Base-by-base conservation (phyloP, 2,888 invertebrate genomes). In the Ichneumoninae sp. region DNA sequence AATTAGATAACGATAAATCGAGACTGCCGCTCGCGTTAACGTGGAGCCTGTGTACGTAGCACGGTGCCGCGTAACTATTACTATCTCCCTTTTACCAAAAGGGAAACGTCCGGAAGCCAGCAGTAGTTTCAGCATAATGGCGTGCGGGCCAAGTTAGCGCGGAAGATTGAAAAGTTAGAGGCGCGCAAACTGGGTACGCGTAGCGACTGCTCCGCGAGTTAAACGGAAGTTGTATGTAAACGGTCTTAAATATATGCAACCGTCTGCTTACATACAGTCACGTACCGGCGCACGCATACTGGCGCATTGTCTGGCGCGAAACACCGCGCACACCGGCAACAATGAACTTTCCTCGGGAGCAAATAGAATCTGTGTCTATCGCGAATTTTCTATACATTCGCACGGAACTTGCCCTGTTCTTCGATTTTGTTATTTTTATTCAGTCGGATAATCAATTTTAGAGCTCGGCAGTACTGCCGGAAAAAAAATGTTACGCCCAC, bases 141-240 rank as follows among this genome's bases (percentile, higher is more conserved):
- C 75, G 75, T 66, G 66, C 76, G 16, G 50, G 33, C 33, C 73
- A 83, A 89, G 87, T 88, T 88, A 78, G 83, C 54, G 77, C 50
- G 86, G 87, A 90, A 90, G 89, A 90, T 90, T 89, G 90, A 90
- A 90, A 90, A 90, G 90, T 90, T 90, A 89, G 87, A 86, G 85
- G 73, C 82, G 76, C 52, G 83, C 86, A 87, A 88, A 90, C 88
- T 87, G 89, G 86, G 85, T 87, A 79, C 70, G 44, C 44, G 70
- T 71, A 71, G 63, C 52, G 60, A 76, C 68, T 74, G 83, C 74
- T 81, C 44, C 68, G 52, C 69, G 77, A 84, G 68, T 81, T 81
- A 74, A 81, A 81, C 74, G 44, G 33, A 77, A 84, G 63, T 84
- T 77, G 68, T 65, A 73, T 63, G 63, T 84, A 77, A 81, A 77